phyloP scores from a whole-genome alignment of 2,888 invertebrate species.

The Byasa hedistus region DNA sequence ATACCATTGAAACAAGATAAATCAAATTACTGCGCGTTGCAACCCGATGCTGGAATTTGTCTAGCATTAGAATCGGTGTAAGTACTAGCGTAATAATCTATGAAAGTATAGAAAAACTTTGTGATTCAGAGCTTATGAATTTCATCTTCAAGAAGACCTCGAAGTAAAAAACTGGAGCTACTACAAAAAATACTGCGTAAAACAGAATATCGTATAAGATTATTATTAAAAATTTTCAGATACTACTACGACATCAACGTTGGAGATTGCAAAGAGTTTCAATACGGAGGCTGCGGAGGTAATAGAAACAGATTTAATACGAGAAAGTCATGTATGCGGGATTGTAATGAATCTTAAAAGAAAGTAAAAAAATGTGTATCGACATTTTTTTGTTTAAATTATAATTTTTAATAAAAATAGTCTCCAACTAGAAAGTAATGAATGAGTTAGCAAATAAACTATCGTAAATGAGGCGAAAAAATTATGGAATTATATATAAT shows the following conservation, averaged over 20 bases:
- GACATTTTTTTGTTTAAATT: background rate
- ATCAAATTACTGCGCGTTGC: conserved; percentile 44
- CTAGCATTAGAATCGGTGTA: conserved; percentile 38
- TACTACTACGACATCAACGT: conserved; percentile 55
- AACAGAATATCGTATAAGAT: no score
- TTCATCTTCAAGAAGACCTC: no score
- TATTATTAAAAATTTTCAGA: conserved; percentile 33
- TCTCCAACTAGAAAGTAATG: no score
- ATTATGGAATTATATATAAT: no score
- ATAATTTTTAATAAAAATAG: background rate
- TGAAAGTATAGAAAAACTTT: no score
- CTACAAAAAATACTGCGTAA: no score
- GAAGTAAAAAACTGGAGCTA: no score
- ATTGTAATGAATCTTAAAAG: conserved; percentile 32
- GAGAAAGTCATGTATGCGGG: conserved; percentile 34
- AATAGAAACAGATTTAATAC: conserved; percentile 53
- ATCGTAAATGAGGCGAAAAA: no score
- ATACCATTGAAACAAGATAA: conserved; percentile 19
- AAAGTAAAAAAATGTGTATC: background rate
- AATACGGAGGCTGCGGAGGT: conserved; percentile 63
- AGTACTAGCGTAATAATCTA: background rate
- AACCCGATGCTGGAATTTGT: conserved; percentile 54
- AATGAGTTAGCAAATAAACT: no score
- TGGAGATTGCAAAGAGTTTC: conserved; percentile 46
- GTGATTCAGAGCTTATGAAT: no score